Base-by-base conservation (phyloP, 2,797 vertebrate genomes). In the Mormyrus proboscirostris region DNA sequence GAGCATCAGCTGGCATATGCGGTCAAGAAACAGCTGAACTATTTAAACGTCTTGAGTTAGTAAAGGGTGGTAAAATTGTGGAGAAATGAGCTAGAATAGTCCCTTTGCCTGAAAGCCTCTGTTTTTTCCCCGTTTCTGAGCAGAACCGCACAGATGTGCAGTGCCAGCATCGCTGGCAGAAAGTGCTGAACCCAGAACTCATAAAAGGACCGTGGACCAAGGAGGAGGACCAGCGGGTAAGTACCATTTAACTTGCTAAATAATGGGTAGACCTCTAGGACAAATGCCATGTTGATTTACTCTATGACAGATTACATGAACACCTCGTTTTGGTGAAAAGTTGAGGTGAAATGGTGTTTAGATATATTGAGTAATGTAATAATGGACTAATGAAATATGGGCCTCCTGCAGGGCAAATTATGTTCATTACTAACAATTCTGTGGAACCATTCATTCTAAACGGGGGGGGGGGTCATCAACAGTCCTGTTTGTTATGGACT, bases 181-280 rank as follows among this genome's bases (percentile, higher is more conserved):
- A 99, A 92, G 99, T 99, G 65, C 95, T 99, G 88, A 99, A 99
- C 93, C 99, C 98, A 91, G 98, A 99, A 93, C 98, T 99, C 92
- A 99, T 99, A 93, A 99, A 99, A 95, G 99, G 98, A 49, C 99
- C 99, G 0, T 99, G 99, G 98, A 99, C 99, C 91, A 99, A 99
- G 95, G 99, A 99, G 94, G 99, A 99, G 93, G 99, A 99, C 95
- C 99, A 99, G 94, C 96, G 98, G 96, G 99, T 99, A 96, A 95
- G 96, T 87, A 90, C 19, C 89, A 41, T 4, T 16, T 59, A 59
- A 41, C 51, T 16, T 41, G 51, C 51, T 57, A 29, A 16, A 25
- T n/a, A 25, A 7, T 5, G 49, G 9, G n/a, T 14, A 29, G 8
- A 85, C 9, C n/a, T 85, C 49, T 29, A 85, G 49, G 47, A 85